phyloP scores from a whole-genome alignment of 1,140 invertebrate species.

The Centruroides sculpturatus region DNA sequence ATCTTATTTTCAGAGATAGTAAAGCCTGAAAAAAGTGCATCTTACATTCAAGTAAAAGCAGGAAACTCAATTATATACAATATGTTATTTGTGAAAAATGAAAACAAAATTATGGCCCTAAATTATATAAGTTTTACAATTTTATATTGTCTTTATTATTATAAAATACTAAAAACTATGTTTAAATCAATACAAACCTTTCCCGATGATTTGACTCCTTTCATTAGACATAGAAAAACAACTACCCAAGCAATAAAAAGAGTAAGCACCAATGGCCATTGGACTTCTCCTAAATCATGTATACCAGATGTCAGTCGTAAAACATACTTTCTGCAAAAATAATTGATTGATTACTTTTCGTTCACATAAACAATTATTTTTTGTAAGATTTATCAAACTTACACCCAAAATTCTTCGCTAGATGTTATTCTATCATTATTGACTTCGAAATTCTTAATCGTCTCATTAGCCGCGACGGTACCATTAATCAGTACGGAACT shows the following conservation, averaged over 20 bases:
- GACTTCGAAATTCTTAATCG: too few relatives aligned
- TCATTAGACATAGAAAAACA: conserved; percentile 43
- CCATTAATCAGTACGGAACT: too few relatives aligned
- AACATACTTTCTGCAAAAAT: conserved; percentile 26
- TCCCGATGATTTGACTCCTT: conserved; percentile 48
- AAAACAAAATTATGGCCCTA: background rate
- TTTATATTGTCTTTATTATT: too few relatives aligned
- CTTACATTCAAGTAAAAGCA: too few relatives aligned
- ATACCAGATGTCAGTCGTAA: conserved; percentile 39
- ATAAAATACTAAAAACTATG: too few relatives aligned
- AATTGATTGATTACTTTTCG: background rate
- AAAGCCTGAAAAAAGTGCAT: too few relatives aligned
- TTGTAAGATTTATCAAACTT: background rate
- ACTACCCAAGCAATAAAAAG: conserved; percentile 52
- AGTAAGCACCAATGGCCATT: conserved; percentile 50
- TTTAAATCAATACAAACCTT: conserved; percentile 3
- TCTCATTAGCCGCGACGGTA: too few relatives aligned
- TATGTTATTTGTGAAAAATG: too few relatives aligned
- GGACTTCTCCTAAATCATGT: conserved; percentile 47
- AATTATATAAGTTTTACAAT: background rate
- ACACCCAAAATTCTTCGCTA: conserved; percentile 17
- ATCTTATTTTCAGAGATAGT: too few relatives aligned
- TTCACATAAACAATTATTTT: background rate
- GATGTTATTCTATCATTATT: conserved; percentile 8
- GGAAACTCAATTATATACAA: too few relatives aligned